Evolutionary conservation across 2,113 vertebrate species (phyloP), one percentile per base, ranked within the genome.

Genomic region (Camelus bactrianus): DNA sequence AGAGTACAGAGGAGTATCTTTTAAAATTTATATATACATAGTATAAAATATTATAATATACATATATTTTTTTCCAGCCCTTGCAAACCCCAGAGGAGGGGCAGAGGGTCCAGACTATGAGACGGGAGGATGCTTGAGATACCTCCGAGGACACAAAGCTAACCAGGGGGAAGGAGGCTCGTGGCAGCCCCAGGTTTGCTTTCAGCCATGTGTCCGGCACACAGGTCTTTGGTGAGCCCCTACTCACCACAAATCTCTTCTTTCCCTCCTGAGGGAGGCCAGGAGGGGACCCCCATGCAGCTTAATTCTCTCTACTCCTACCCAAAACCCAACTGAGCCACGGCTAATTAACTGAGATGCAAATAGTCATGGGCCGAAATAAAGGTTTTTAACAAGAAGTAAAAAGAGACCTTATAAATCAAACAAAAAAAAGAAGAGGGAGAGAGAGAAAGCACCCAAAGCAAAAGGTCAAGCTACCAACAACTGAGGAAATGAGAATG

Each of bases 61-160:
- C 56, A 9, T 12, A 30, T 17, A 54, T 26, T 16, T 54, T 42
- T 86, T 30, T 52, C 96, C 87, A 93, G 93, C 70, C 93, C 87
- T 85, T 0, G 1, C 90, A 97, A 96, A 90, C 85, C 93, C 94
- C 58, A 95, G 95, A 96, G 88, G 15, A 97, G 69, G 82, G 91
- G 62, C 17, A 84, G 96, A 94, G 95, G 65, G 91, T 92, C 94
- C 88, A 88, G 93, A 87, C 95, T 97, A 73, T 96, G 94, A 98
- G 98, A 96, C 38, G 77, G 96, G 94, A 95, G 94, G 77, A 97
- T 16, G 30, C 32, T 52, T 48, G 56, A 88, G 93, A 97, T 38
- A 94, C 42, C 54, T 76, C 19, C 48, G n/a, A 1, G 15, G 92
- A 97, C 92, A 96, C 67, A 73, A 91, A 96, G 88, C 60, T 52